Evolutionary conservation across 30 jellyfish, hydroid and myxozoan species (phyloP).

Genomic region (Rhopilema esculentum): DNA sequence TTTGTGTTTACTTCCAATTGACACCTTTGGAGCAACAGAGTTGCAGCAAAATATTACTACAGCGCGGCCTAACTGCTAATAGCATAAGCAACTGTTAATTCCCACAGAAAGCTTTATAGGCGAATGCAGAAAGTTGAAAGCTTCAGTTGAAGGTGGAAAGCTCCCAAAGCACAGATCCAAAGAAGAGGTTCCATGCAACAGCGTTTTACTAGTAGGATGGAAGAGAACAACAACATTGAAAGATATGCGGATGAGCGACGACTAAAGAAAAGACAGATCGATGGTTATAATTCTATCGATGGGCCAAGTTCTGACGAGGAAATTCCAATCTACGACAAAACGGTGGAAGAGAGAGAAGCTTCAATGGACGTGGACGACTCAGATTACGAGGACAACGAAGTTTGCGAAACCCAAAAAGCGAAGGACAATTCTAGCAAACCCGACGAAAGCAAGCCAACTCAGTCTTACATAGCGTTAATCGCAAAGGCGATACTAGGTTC

Average conservation of each 20-base stretch:
- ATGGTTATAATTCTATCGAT: neutral
- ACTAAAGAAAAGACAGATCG: neutral
- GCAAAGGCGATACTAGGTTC: conserved; percentile 89
- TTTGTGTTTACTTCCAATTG: conserved; percentile 25
- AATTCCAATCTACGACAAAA: conserved; percentile 3
- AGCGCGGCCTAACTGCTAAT: conserved; percentile 32
- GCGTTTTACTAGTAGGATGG: neutral
- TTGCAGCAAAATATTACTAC: conserved; percentile 1
- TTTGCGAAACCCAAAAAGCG: neutral
- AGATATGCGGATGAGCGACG: neutral
- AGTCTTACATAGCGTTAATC: conserved; percentile 85
- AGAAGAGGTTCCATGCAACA: neutral
- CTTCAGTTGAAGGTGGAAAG: neutral
- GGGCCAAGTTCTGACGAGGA: conserved; percentile 29
- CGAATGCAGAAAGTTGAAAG: neutral
- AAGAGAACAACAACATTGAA: conserved; percentile 10
- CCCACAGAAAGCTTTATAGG: conserved; percentile 34
- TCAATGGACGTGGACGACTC: neutral
- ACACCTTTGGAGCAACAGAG: conserved; percentile 47
- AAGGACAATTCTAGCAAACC: neutral
- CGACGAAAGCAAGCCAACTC: conserved; percentile 77
- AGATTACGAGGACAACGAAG: neutral
- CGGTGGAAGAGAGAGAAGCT: neutral
- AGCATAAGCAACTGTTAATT: conserved; percentile 41
- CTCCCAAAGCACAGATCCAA: neutral